Conservation (phyloP, 2,797 vertebrate genomes). For the Microctenopoma stevenorrisi region DNA sequence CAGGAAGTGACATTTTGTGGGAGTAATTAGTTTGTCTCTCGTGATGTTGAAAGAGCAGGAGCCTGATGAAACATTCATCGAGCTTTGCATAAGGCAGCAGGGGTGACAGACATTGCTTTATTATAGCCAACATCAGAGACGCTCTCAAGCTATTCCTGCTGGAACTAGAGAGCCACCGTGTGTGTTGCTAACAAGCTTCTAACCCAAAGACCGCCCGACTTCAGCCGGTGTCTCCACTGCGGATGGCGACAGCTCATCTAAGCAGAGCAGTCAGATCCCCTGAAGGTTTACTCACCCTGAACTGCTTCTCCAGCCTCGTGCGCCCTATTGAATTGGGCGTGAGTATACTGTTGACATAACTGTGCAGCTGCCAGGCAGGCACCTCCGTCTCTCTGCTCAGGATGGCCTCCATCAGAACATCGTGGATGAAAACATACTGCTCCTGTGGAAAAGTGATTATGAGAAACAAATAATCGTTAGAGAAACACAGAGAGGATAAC, state of each 20-base stretch:
- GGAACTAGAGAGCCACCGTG: slow-evolving; percentile 24
- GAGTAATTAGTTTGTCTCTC: slow-evolving; percentile 65
- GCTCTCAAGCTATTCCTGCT: slow-evolving; percentile 44
- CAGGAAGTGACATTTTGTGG: slow-evolving; percentile 54
- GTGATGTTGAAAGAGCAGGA: slow-evolving; percentile 56
- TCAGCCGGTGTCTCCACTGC: slow-evolving; percentile 13
- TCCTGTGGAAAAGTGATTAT: slow-evolving; percentile 80
- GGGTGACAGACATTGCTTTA: slow-evolving; percentile 67
- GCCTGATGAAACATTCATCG: slow-evolving; percentile 69
- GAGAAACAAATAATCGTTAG: not conserved
- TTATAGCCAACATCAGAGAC: slow-evolving; percentile 65
- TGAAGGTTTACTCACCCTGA: slow-evolving; percentile 87
- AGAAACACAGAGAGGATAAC: not conserved
- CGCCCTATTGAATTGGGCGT: slow-evolving; percentile 90
- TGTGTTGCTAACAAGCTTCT: slow-evolving; percentile 47
- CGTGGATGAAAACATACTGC: slow-evolving; percentile 99
- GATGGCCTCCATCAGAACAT: slow-evolving; percentile 97
- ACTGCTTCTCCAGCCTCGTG: slow-evolving; percentile 95
- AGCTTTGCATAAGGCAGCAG: slow-evolving; percentile 59
- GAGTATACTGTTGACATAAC: slow-evolving; percentile 95
- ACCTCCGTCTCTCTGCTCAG: slow-evolving; percentile 96
- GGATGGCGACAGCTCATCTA: slow-evolving; percentile 32
- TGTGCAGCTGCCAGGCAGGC: slow-evolving; percentile 91
- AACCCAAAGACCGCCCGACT: slow-evolving; percentile 43
- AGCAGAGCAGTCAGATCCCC: slow-evolving; percentile 24